These are phyloP conservation scores for Myioborus melanocephalus DNA, from an alignment of 2,797 vertebrate genomes.

Conservation along the genomic window DNA sequence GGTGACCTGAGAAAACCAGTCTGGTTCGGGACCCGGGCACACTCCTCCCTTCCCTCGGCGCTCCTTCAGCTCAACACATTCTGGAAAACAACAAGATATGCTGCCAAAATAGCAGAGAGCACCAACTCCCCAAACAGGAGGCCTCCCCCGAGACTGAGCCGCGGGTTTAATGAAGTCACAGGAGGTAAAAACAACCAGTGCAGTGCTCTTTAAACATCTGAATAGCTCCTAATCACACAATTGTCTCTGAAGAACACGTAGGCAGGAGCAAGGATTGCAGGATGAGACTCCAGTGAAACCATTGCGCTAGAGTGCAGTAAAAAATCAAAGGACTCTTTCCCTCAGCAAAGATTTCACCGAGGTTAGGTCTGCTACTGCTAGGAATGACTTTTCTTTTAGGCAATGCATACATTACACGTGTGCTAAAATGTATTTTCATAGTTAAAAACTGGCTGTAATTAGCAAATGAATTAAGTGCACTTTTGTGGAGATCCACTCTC, in stretches of 20 bases:
- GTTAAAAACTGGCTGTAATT: background rate
- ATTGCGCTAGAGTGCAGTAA: background rate
- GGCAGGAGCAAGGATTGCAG: background rate
- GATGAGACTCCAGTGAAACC: background rate
- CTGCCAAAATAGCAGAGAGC: slow-evolving; percentile 60
- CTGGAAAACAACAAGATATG: slow-evolving; percentile 26
- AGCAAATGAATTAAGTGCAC: background rate
- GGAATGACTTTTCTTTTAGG: background rate
- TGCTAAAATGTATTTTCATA: background rate
- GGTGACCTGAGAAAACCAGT: slow-evolving; percentile 57
- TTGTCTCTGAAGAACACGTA: background rate
- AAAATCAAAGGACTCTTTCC: background rate
- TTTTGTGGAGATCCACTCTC: background rate
- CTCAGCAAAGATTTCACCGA: background rate
- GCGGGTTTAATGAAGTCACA: background rate
- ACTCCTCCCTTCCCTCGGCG: background rate
- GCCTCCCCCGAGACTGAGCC: background rate
- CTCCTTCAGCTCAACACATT: background rate
- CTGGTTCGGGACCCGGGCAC: background rate
- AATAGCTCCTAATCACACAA: background rate
- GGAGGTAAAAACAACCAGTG: background rate
- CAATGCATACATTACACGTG: background rate
- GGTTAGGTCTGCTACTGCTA: background rate
- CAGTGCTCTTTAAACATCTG: background rate
- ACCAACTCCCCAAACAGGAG: slow-evolving; percentile 36